Evolutionary conservation across 2,797 vertebrate species (phyloP), one percentile per base, ranked within the genome.

Genomic region (Gymnothorax javanicus): DNA sequence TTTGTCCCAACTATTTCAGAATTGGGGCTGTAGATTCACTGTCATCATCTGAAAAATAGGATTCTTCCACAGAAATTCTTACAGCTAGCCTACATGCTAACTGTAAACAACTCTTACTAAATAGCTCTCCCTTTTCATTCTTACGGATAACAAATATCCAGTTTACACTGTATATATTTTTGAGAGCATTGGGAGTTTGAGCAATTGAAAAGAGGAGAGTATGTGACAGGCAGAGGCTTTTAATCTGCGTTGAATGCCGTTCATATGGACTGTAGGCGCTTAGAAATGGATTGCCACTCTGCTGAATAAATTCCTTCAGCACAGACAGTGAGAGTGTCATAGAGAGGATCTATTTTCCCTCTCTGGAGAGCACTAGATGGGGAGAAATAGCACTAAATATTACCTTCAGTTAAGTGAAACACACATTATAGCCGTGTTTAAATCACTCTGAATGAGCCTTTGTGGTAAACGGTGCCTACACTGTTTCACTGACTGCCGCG

Each of bases 351-450:
- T 77, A 64, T 77, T 73, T 33, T 81, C 81, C 27, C n/a, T 84
- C 85, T 64, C 71, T 23, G 56, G 81, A 81, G 87, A 73, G 9
- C 82, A 75, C 20, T 73, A 64, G 57, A 20, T 58, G 85, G 43
- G 67, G 33, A 81, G 77, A 84, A 87, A 73, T 83, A 60, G 57
- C 67, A 86, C 87, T 86, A 88, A 88, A 88, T 86, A 88, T 88
- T 88, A 88, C 77, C 87, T 69, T 71, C 67, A 1, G 85, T 86
- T 86, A 88, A 88, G 85, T 75, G 85, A 84, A 88, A 86, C 67
- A 79, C 79, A 71, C 84, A 85, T 82, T 88, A 88, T 17, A 27
- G 87, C 75, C 33, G 27, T 6, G 13, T 84, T 82, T 88, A 88
- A 85, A 88, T 88, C 84, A 85, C 87, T 82, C 43, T 8, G 27